Conservation (phyloP, 2,797 vertebrate species). For the Buceros bicornis region DNA sequence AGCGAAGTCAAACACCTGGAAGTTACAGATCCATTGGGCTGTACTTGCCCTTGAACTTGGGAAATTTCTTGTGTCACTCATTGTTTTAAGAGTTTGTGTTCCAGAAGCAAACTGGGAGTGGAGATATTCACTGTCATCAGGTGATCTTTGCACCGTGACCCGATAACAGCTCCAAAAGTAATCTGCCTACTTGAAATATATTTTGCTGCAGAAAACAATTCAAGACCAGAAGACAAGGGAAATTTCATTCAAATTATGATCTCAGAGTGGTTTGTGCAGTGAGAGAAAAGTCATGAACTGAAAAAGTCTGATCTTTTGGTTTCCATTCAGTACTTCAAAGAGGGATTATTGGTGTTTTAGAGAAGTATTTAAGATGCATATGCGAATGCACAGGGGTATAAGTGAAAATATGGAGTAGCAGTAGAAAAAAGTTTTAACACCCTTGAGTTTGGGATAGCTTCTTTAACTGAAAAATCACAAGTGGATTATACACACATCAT, state of each 20-base stretch:
- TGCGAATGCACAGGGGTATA: slow-evolving; percentile 53
- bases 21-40: not conserved
- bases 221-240: not conserved
- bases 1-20: not conserved
- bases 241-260: slow-evolving; percentile 20
- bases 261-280: slow-evolving; percentile 14
- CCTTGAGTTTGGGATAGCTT: slow-evolving; percentile 68
- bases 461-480: slow-evolving; percentile 64
- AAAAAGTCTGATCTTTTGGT: slow-evolving; percentile 56
- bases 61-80: not conserved
- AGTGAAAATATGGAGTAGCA: slow-evolving; percentile 55
- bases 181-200: not conserved
- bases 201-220: not conserved
- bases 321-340: slow-evolving; percentile 65
- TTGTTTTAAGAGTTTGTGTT: not conserved
- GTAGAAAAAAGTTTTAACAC: slow-evolving; percentile 58
- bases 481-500: slow-evolving; percentile 56
- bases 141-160: not conserved
- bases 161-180: not conserved
- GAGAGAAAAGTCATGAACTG: slow-evolving; percentile 38
- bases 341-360: slow-evolving; percentile 50
- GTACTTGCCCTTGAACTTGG: not conserved
- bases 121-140: not conserved
- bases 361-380: slow-evolving; percentile 63
- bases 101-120: not conserved